phyloP scores from a whole-genome alignment of 2,113 vertebrate genomes.

The Python bivittatus region DNA sequence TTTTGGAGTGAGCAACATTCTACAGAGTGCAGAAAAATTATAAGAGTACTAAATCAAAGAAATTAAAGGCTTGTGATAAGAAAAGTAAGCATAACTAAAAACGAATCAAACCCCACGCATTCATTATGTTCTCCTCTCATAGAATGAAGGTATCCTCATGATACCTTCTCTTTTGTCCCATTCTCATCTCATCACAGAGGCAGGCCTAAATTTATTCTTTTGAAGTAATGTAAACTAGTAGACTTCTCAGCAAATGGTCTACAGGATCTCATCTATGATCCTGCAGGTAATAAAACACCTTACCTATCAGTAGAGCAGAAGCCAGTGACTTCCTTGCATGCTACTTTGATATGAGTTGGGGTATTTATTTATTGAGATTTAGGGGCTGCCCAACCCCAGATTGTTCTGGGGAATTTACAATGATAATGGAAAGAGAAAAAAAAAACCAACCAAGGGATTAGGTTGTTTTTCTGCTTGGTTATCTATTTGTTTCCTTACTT shows the following conservation, averaged over 20 bases:
- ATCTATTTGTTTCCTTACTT: background rate
- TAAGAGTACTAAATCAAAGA: background rate
- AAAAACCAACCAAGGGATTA: background rate
- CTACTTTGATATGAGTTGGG: background rate
- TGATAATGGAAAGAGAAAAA: background rate
- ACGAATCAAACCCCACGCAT: background rate
- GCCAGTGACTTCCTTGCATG: background rate
- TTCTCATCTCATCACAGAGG: too few species aligned
- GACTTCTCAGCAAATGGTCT: too few species aligned
- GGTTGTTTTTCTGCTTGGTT: background rate
- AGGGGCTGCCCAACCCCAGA: background rate
- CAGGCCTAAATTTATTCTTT: too few species aligned
- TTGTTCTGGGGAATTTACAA: background rate
- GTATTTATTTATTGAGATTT: background rate
- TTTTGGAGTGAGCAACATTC: background rate
- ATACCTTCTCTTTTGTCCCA: too few species aligned
- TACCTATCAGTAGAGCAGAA: background rate
- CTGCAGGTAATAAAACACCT: background rate
- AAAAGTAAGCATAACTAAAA: background rate
- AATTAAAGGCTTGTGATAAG: background rate
- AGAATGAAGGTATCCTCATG: too few species aligned
- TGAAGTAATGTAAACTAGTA: too few species aligned
- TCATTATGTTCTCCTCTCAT: too few species aligned
- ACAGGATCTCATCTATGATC: too few species aligned
- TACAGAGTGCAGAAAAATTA: background rate